These are phyloP conservation scores for Dicentrarchus labrax DNA, from an alignment of 2,113 vertebrate genomes.

Conservation along the genomic window DNA sequence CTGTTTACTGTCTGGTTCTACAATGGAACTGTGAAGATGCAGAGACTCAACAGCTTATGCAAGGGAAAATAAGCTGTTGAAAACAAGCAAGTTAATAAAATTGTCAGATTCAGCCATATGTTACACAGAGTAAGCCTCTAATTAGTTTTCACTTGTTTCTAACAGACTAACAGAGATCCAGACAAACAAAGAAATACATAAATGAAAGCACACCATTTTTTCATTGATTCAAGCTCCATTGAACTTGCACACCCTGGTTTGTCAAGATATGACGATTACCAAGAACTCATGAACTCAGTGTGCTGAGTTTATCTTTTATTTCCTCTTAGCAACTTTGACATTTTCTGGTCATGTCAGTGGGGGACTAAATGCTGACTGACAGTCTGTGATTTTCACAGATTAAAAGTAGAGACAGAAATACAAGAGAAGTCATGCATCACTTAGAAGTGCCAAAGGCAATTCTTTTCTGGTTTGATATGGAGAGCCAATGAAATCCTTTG, in stretches of 20 bases:
- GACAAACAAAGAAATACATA: neutral
- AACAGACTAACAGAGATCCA: neutral
- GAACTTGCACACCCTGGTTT: neutral
- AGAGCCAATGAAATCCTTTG: conserved; percentile 48
- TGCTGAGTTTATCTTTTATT: conserved; percentile 37
- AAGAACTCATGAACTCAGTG: conserved; percentile 25
- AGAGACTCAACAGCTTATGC: neutral
- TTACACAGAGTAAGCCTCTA: neutral
- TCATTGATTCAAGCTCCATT: neutral
- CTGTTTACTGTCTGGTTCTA: neutral
- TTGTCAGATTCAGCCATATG: neutral
- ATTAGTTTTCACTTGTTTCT: conserved; percentile 15
- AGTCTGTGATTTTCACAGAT: conserved; percentile 62
- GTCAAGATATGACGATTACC: conserved; percentile 2
- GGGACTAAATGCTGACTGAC: conserved; percentile 66
- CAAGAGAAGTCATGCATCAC: conserved; percentile 72
- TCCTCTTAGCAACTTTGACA: conserved; percentile 50
- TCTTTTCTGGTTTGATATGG: conserved; percentile 56
- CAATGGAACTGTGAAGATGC: neutral
- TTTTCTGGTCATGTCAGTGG: conserved; percentile 49
- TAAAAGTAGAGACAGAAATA: conserved; percentile 65
- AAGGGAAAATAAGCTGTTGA: conserved; percentile 1
- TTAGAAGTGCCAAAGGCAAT: conserved; percentile 75
- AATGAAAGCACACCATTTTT: neutral
- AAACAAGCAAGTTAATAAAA: neutral